A percentile compares a stretch with the other conserved stretches of the same genome.
Conservation (phyloP, 2,113 vertebrate species). For the Sander vitreus region DNA sequence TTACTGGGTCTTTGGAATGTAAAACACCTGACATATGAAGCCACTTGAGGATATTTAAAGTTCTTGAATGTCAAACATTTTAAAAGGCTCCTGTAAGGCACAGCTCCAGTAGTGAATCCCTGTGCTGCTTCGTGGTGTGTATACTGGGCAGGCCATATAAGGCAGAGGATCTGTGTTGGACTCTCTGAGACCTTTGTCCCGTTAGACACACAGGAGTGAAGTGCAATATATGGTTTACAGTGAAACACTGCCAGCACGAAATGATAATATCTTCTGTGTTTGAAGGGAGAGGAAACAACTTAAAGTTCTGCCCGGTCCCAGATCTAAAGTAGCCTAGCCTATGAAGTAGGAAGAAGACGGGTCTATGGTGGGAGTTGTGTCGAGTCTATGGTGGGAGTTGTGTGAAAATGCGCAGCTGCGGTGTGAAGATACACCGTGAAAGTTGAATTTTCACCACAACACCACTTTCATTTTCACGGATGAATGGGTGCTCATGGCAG, state of each 20-base stretch:
- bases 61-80: slow-evolving; percentile 25
- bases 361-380: no score
- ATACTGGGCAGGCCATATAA: slow-evolving; percentile 61
- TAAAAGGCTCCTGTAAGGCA: slow-evolving; percentile 18
- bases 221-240: slow-evolving; percentile 39
- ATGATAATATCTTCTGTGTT: slow-evolving; percentile 24
- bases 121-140: slow-evolving; percentile 16
- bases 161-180: slow-evolving; percentile 57
- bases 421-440: slow-evolving; percentile 19
- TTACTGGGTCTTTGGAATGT: neutral
- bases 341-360: neutral
- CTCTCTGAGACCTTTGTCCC: slow-evolving; percentile 69
- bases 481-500: neutral
- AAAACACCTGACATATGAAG: slow-evolving; percentile 20
- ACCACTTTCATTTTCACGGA: slow-evolving; percentile 44
- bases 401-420: slow-evolving; percentile 15
- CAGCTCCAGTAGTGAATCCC: slow-evolving; percentile 13
- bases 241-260: neutral
- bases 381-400: neutral
- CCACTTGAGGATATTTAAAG: slow-evolving; percentile 40
- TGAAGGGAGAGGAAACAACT: slow-evolving; percentile 1
- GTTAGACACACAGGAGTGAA: slow-evolving; percentile 40
- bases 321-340: neutral
- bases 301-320: neutral
- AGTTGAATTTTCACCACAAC: slow-evolving; percentile 31